A percentile compares a stretch with the other conserved stretches of the same genome.
These are phyloP conservation scores for Aegypius monachus DNA, from an alignment of 2,113 vertebrate genomes.

Conservation along the genomic window DNA sequence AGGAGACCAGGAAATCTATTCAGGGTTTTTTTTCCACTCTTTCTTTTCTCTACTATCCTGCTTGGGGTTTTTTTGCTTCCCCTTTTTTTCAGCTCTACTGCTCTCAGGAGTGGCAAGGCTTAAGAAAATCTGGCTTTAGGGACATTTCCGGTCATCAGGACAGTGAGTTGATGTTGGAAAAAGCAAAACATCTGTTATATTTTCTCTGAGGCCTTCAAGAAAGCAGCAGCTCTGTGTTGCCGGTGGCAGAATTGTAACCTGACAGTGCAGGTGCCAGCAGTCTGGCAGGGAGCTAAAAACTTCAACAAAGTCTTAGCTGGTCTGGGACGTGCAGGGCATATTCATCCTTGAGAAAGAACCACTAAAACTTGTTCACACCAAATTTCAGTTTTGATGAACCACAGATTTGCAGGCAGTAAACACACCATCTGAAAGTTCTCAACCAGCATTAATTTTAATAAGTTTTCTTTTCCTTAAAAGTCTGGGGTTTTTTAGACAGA, in stretches of 20 bases:
- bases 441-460: not conserved
- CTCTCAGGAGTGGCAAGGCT: not conserved
- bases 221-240: not conserved
- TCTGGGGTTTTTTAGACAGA: not conserved
- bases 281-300: not conserved
- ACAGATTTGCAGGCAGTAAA: not conserved
- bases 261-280: not conserved
- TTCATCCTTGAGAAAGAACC: not conserved
- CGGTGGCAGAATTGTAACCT: not conserved
- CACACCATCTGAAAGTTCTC: not conserved
- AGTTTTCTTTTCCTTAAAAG: not conserved
- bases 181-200: not conserved
- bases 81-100: not conserved
- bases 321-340: not conserved
- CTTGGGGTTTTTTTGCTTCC: not conserved
- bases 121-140: not conserved
- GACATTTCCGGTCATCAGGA: not conserved
- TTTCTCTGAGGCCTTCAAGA: not conserved
- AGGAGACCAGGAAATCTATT: not conserved
- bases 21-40: not conserved
- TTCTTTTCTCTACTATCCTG: not conserved
- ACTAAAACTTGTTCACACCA: not conserved
- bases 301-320: not conserved
- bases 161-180: not conserved
- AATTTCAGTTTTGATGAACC: not conserved